These are phyloP conservation scores for Nasua narica DNA, from an alignment of 2,797 vertebrate species.

Conservation along the genomic window DNA sequence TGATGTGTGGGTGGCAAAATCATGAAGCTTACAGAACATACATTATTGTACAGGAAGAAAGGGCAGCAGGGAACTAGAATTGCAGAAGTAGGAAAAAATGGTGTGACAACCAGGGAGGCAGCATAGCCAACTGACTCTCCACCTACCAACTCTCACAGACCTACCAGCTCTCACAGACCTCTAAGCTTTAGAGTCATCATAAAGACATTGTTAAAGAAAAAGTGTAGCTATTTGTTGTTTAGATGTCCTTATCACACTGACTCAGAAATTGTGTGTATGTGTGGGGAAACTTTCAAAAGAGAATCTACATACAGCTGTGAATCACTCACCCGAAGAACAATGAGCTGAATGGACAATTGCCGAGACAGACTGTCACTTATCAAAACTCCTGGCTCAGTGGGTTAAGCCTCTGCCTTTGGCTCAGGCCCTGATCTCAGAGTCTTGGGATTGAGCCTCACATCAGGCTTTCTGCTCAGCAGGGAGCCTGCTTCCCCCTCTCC, in stretches of 20 bases:
- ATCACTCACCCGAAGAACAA: conserved; percentile 47
- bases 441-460: no score
- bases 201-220: conserved; percentile 53
- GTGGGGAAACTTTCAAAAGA: conserved; percentile 48
- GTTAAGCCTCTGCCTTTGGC: no score
- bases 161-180: not conserved
- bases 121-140: conserved; percentile 62
- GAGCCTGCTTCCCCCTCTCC: no score
- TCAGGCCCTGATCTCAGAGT: no score
- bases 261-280: not conserved
- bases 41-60: conserved; percentile 73
- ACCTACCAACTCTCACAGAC: conserved; percentile 39
- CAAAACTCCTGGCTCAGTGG: not conserved
- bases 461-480: no score
- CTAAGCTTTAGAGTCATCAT: conserved; percentile 56
- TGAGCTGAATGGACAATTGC: conserved; percentile 19
- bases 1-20: conserved; percentile 75
- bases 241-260: conserved; percentile 23
- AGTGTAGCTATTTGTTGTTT: conserved; percentile 64
- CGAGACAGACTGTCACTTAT: conserved; percentile 37
- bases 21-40: conserved; percentile 69
- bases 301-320: conserved; percentile 20
- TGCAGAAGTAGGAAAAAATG: conserved; percentile 37
- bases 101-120: conserved; percentile 70
- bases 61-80: conserved; percentile 66